These are phyloP conservation scores for Drosophila funebris DNA, from an alignment of 1,140 invertebrate genomes.

Conservation along the genomic window DNA sequence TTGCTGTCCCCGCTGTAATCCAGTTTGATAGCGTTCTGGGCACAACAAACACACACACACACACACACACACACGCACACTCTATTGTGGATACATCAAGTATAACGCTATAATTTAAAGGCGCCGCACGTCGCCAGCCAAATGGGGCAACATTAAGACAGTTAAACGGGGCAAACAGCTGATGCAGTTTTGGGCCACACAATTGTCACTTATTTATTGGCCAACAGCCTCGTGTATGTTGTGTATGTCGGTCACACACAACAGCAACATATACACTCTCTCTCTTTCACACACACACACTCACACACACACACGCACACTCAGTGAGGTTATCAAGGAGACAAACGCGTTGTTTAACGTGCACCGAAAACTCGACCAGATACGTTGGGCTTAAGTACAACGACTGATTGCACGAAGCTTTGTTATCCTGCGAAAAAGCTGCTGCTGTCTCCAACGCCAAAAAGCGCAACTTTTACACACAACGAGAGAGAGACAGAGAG, in stretches of 20 bases:
- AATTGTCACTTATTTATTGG: constrained; percentile 34
- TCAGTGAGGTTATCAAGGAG: constrained; percentile 31
- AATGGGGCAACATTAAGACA: constrained; percentile 44
- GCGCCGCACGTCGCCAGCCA: constrained; percentile 33
- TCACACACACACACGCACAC: constrained; percentile 20
- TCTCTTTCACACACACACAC: background rate
- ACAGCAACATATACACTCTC: constrained; percentile 9
- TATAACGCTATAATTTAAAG: constrained; percentile 14
- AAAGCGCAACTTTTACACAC: constrained; percentile 59
- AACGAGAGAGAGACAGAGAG: constrained; percentile 19
- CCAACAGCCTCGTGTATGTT: background rate
- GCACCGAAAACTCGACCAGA: constrained; percentile 58
- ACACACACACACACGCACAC: no score
- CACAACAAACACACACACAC: no score
- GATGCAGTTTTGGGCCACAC: constrained; percentile 18
- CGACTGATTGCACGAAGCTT: constrained; percentile 75
- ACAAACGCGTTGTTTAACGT: constrained; percentile 25
- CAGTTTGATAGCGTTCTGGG: constrained; percentile 60
- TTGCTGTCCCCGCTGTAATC: constrained; percentile 77
- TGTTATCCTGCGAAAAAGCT: constrained; percentile 80
- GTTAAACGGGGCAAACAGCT: constrained; percentile 29
- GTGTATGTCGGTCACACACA: constrained; percentile 41
- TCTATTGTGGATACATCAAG: background rate
- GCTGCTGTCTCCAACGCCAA: constrained; percentile 9
- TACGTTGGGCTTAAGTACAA: constrained; percentile 71